Evolutionary conservation across 1,140 invertebrate species (phyloP).

Genomic region (Cherax destructor): DNA sequence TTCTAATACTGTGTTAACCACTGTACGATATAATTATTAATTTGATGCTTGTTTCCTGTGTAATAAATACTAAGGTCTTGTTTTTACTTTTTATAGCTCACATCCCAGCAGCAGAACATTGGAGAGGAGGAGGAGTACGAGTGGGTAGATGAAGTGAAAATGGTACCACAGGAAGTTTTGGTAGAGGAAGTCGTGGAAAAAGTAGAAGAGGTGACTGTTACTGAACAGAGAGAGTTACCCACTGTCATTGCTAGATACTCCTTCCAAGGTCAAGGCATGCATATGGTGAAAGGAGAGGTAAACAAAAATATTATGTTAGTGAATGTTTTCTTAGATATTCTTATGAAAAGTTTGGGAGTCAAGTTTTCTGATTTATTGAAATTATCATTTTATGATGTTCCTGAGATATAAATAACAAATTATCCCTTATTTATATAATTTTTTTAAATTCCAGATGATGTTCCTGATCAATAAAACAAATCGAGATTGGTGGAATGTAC

Average conservation of each 20-base stretch:
- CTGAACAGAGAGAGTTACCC: constrained; percentile 90
- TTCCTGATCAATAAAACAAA: constrained; percentile 96
- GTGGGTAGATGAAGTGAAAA: constrained; percentile 76
- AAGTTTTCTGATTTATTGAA: not conserved
- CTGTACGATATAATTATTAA: too few species aligned
- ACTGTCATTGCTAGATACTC: constrained; percentile 92
- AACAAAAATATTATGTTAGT: constrained; percentile 46
- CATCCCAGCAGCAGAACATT: constrained; percentile 42
- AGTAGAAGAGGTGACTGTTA: constrained; percentile 90
- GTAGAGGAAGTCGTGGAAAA: constrained; percentile 93
- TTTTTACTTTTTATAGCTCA: constrained; percentile 35
- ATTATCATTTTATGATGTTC: too few species aligned
- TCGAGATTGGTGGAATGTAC: constrained; percentile 98
- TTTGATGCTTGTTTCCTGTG: too few species aligned
- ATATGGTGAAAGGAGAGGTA: constrained; percentile 92
- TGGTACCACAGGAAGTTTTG: constrained; percentile 92
- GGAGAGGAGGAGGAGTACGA: constrained; percentile 71
- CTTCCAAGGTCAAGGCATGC: constrained; percentile 95
- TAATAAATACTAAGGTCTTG: too few species aligned
- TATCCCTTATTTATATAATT: not conserved
- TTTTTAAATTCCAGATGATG: constrained; percentile 80
- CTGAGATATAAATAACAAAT: too few species aligned
- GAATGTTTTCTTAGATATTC: too few species aligned
- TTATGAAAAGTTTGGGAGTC: not conserved
- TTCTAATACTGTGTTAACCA: too few species aligned